phyloP scores from a whole-genome alignment of 2,888 invertebrate species.

The Rhorus exstirpatorius region DNA sequence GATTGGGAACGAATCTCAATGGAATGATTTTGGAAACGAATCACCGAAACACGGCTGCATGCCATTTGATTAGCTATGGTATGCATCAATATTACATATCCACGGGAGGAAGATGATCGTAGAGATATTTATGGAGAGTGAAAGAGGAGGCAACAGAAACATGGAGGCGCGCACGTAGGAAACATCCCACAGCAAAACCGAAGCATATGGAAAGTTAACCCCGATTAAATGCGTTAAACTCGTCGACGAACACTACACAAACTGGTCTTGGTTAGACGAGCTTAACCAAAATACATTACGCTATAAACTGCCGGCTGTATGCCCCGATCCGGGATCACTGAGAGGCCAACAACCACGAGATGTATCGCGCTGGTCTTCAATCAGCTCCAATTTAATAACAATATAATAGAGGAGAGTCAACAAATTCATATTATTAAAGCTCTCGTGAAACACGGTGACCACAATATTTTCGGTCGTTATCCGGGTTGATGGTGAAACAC shows the following conservation, averaged over 20 bases:
- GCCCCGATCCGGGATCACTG: constrained; percentile 65
- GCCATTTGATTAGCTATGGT: no score
- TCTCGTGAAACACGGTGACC: constrained; percentile 21
- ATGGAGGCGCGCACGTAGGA: constrained; percentile 9
- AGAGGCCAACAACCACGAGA: constrained; percentile 53
- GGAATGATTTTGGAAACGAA: background rate
- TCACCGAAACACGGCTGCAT: background rate
- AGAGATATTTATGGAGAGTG: constrained; percentile 38
- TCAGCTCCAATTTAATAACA: constrained; percentile 69
- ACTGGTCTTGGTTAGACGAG: constrained; percentile 77
- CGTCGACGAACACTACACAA: constrained; percentile 79
- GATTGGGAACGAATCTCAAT: background rate
- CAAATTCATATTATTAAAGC: constrained; percentile 62
- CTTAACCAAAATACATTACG: constrained; percentile 83
- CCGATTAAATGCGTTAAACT: constrained; percentile 84
- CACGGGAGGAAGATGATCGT: constrained; percentile 21
- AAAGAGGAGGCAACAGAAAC: constrained; percentile 3
- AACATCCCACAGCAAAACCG: constrained; percentile 52
- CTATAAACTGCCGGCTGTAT: constrained; percentile 70
- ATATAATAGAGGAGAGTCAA: constrained; percentile 60
- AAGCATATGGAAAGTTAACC: constrained; percentile 82
- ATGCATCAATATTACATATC: no score
- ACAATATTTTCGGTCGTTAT: constrained; percentile 32
- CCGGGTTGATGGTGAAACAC: constrained; percentile 28
- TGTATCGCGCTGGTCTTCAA: constrained; percentile 53